Evolutionary conservation across 2,113 vertebrate species (phyloP).

Genomic region (Condylura cristata): DNA sequence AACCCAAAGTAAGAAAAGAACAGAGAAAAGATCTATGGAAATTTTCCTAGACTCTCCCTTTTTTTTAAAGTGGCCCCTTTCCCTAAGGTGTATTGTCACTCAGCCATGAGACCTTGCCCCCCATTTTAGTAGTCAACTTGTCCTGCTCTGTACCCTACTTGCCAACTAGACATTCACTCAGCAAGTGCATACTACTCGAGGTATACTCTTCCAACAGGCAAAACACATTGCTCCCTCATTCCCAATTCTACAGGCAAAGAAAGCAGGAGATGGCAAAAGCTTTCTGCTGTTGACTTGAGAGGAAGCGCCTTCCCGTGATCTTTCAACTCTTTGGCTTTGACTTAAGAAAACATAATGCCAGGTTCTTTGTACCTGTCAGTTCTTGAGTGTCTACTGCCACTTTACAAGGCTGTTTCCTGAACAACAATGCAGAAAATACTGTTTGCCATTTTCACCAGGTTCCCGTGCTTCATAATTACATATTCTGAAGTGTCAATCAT

Average conservation of each 20-base stretch:
- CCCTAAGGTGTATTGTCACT: background rate
- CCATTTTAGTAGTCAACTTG: fast-evolving
- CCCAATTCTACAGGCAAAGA: background rate
- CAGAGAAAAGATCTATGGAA: background rate
- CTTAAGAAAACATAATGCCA: background rate
- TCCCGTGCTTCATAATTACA: background rate
- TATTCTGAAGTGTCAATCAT: background rate
- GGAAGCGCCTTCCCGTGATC: background rate
- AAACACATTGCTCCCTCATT: background rate
- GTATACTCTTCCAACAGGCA: background rate
- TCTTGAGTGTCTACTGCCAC: background rate
- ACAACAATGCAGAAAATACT: background rate
- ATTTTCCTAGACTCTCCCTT: background rate
- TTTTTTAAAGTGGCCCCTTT: background rate
- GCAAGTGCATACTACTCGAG: background rate
- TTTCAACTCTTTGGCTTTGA: background rate
- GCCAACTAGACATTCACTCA: background rate
- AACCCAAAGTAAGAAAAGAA: background rate
- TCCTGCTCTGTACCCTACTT: background rate
- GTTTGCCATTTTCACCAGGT: background rate
- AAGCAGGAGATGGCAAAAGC: background rate
- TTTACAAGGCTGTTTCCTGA: background rate
- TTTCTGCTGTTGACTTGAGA: background rate
- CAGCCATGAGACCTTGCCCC: background rate
- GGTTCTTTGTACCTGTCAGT: background rate